These are phyloP conservation scores for Barnardius zonarius DNA, from an alignment of 2,113 vertebrate genomes.

Conservation along the genomic window DNA sequence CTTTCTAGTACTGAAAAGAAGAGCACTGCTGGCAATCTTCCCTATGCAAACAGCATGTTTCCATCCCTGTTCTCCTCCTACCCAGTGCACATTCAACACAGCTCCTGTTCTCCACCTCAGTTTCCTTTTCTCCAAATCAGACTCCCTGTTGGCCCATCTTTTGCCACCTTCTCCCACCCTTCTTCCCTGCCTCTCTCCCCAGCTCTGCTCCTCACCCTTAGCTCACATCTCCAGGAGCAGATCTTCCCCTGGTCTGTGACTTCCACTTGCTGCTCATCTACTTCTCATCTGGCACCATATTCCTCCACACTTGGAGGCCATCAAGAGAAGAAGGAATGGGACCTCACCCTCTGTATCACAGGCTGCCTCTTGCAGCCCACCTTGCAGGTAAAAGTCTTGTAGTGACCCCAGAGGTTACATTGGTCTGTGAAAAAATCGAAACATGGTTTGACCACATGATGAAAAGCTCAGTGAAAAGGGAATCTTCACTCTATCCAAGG, in stretches of 20 bases:
- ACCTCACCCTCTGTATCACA: not conserved
- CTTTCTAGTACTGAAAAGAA: not conserved
- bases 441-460: not conserved
- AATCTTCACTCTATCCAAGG: not conserved
- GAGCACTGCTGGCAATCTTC: not conserved
- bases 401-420: not conserved
- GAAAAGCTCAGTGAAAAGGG: not conserved
- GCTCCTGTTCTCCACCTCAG: not conserved
- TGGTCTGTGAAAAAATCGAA: not conserved
- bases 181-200: not conserved
- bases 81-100: fast-evolving
- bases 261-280: not conserved
- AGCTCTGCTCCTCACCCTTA: not conserved
- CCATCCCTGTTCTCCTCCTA: not conserved
- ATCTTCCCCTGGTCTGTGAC: not conserved
- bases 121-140: not conserved
- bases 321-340: not conserved
- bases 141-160: not conserved
- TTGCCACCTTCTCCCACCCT: not conserved
- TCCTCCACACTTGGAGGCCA: not conserved
- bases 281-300: not conserved
- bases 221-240: not conserved
- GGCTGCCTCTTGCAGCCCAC: not conserved
- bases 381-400: not conserved
- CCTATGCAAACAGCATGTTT: not conserved